Evolutionary conservation across 2,888 invertebrate species (phyloP).

Genomic region (Zaprionus bogoriensis): DNA sequence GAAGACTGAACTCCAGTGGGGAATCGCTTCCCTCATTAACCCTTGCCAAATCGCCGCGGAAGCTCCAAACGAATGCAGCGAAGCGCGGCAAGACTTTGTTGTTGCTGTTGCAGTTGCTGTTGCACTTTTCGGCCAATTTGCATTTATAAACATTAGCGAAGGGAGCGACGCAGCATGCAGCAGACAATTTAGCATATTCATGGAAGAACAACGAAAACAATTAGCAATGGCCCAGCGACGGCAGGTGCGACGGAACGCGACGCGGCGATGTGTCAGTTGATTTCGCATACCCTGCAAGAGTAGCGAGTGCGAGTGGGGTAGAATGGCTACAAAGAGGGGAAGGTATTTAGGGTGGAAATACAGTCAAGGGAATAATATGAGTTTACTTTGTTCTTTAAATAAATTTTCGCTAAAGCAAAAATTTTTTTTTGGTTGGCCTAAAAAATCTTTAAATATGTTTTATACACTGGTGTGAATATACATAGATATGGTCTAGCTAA

Average conservation of each 20-base stretch:
- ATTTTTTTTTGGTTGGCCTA: too few species aligned
- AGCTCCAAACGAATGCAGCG: slow-evolving; percentile 30
- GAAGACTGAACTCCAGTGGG: not conserved
- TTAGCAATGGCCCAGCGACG: slow-evolving; percentile 53
- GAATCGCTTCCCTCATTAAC: slow-evolving; percentile 33
- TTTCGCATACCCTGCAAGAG: slow-evolving; percentile 21
- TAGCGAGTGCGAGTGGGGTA: not conserved
- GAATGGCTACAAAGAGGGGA: too few species aligned
- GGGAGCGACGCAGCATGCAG: slow-evolving; percentile 48
- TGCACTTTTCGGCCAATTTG: slow-evolving; percentile 77
- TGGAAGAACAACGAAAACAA: slow-evolving; percentile 75
- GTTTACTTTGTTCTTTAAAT: too few species aligned
- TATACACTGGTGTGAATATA: too few species aligned
- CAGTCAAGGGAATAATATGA: too few species aligned
- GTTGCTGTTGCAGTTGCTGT: slow-evolving; percentile 36
- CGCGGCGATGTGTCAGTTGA: slow-evolving; percentile 32
- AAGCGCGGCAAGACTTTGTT: slow-evolving; percentile 57
- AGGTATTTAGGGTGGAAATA: too few species aligned
- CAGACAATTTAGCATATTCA: slow-evolving; percentile 76
- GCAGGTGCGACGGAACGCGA: slow-evolving; percentile 45
- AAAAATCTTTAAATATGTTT: too few species aligned
- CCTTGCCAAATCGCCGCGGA: slow-evolving; percentile 11
- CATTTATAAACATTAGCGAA: slow-evolving; percentile 72
- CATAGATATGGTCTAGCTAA: too few species aligned
- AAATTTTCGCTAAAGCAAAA: too few species aligned